Evolutionary conservation across 2,113 vertebrate species (phyloP), one percentile per base, ranked within the genome.

Genomic region (Anarrhichthys ocellatus): DNA sequence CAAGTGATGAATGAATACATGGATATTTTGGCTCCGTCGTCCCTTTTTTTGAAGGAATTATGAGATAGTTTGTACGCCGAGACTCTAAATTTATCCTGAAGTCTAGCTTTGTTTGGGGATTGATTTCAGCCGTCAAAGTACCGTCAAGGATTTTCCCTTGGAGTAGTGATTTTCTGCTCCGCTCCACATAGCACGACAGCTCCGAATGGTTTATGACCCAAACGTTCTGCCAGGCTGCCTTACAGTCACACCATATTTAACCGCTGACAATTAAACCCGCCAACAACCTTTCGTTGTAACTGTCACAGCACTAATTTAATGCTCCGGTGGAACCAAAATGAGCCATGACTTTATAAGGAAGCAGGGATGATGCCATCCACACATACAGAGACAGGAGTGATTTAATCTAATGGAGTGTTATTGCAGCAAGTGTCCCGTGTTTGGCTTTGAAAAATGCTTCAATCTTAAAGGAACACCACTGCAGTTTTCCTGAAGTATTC

Each of bases 241-340:
- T 75, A 83, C 85, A 80, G 80, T 87, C 83, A 71, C 81, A 81
- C 76, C 83, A 73, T 85, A 90, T 91, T 92, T 91, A 87, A 87
- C 78, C 24, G 64, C 85, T 68, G 82, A 90, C 88, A 90, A 88
- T 91, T 92, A 88, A 89, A 90, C 50, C 88, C 50, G 44, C 73
- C 87, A 83, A 85, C 76, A 86, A 59, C 82, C 70, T 85, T 87
- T 80, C 48, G 17, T 82, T 82, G 79, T 83, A 76, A 87, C 73
- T 87, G 80, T 90, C 87, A 67, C 74, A 13, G 84, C 72, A 17
- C 52, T 88, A 85, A 92, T 92, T 89, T 89, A 91, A 88, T 74
- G 82, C 87, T 82, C 73, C 81, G 38, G 56, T 69, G 88, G 71
- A 64, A 59, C 40, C 61, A 38, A 77, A 85, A 89, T 74, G 84